These are phyloP conservation scores for Allenopithecus nigroviridis DNA, from an alignment of 2,797 vertebrate genomes.

Conservation along the genomic window DNA sequence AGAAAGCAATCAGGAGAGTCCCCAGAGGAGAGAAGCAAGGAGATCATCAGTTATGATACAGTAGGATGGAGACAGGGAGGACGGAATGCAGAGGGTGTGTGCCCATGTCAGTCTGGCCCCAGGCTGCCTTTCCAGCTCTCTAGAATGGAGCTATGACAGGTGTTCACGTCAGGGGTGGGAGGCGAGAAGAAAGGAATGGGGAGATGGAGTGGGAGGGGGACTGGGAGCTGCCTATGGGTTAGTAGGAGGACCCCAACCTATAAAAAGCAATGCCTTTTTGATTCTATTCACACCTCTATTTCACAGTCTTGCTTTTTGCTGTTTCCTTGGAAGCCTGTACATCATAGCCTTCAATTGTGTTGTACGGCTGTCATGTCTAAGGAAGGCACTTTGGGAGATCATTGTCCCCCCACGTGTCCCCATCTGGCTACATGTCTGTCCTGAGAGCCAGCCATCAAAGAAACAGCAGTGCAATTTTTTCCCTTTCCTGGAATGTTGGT, in stretches of 20 bases:
- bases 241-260: neutral
- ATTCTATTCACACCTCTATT: neutral
- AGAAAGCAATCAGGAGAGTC: neutral
- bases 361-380: neutral
- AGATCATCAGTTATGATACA: neutral
- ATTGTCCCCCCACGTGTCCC: neutral
- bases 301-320: neutral
- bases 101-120: neutral
- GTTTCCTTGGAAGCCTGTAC: neutral
- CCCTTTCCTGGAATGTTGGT: neutral
- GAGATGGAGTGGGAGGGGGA: neutral
- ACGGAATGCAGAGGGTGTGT: neutral
- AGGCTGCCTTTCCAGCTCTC: neutral
- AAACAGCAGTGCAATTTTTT: neutral
- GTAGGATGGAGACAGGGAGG: neutral
- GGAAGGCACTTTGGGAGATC: accelerated
- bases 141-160: neutral
- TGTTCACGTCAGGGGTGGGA: neutral
- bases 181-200: neutral
- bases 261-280: neutral
- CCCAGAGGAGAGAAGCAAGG: neutral
- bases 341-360: neutral
- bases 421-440: neutral
- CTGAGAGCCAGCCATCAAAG: neutral
- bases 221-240: neutral